Conservation (phyloP, 2,888 invertebrate species). For the Limnephilus auricula region DNA sequence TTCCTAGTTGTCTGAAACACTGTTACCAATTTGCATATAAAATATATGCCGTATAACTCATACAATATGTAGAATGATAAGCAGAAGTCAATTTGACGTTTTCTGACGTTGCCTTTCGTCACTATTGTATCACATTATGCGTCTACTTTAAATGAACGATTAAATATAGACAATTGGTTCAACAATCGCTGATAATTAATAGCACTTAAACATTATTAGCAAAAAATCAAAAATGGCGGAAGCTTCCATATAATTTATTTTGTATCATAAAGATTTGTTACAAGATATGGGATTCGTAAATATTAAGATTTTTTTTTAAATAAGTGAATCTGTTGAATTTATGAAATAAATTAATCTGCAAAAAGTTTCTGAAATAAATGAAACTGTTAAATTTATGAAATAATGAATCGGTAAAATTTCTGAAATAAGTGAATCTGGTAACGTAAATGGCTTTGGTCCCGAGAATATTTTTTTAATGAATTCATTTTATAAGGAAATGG, state of each 20-base stretch:
- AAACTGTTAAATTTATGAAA: not conserved
- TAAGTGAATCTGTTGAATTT: not conserved
- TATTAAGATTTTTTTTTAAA: not conserved
- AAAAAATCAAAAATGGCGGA: not conserved
- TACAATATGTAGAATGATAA: not conserved
- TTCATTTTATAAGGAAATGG: no score
- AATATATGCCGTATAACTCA: not conserved
- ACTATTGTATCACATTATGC: not conserved
- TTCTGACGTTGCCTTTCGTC: not conserved
- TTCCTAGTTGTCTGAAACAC: not conserved
- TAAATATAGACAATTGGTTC: not conserved
- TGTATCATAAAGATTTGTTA: no score
- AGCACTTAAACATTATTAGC: not conserved
- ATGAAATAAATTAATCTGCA: no score
- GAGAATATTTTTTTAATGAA: no score
- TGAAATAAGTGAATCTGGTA: not conserved
- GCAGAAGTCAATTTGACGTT: not conserved
- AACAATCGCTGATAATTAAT: not conserved
- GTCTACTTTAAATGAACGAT: not conserved
- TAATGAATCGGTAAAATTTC: not conserved
- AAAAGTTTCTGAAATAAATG: not conserved
- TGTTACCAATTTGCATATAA: not conserved
- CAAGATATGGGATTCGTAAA: not conserved
- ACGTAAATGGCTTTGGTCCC: not conserved
- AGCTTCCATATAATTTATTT: not conserved